Base-by-base conservation (phyloP, 92 coral and sea anemone species). In the Diadumene lineata region DNA sequence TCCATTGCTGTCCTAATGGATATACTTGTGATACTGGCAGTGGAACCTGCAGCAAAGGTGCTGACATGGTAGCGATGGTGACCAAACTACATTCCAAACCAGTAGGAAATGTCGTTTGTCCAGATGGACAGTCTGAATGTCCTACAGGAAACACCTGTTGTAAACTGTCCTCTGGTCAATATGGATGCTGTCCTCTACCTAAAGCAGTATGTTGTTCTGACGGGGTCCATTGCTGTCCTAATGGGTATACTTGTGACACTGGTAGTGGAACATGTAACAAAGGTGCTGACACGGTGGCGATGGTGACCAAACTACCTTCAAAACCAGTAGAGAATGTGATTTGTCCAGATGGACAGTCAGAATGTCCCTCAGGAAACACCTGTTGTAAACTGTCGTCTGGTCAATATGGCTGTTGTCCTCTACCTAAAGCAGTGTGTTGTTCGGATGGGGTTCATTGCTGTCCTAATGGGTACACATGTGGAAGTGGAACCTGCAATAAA, bases 181-280 rank as follows among this genome's bases (percentile, higher is more conserved):
- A 75, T 25, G 93, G 88, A 30, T 91, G 97, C 63, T 91, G 97
- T 68, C 93, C 97, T 9, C 56, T 78, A 73, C 75, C 70, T 18
- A 82, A 88, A 60, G 93, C 93, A 0, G 85, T 88, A 29, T 91
- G 97, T 58, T 91, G 97, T 74, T 31, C 71, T 7, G 92, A 88
- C 58, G 73, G 72, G 32, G 31, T 68, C 2, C 97, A 91, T 34
- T 91, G 97, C 33, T 91, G 97, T 69, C 96, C 92, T 0, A 33
- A 74, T 68, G 90, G 87, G 11, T 81, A 85, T 60, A 81, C 72
- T 0, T 89, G 93, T 64, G 81, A 84, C 70, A 30, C 48, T 0
- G 48, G 76, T 13, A 24, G 29, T 17, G 81, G 87, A 21, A 77
- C 76, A 0, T 86, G 91, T 33, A 82, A 63, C 38, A 68, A 24